These are phyloP conservation scores for Ptilorrhoa leucosticta DNA, from an alignment of 2,113 vertebrate genomes.

Conservation along the genomic window DNA sequence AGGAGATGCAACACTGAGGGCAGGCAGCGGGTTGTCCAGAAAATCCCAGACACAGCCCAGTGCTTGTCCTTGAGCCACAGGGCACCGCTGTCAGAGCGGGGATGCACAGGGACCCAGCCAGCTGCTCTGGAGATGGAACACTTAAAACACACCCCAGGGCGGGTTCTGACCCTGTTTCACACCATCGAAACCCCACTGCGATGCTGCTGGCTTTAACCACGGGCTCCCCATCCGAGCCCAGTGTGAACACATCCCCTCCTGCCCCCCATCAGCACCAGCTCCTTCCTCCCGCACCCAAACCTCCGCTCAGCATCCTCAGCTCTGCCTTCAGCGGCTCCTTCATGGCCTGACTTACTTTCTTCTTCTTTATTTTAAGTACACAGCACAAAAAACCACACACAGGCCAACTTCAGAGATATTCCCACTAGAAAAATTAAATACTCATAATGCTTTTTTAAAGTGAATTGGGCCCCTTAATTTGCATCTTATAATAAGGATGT, in stretches of 20 bases:
- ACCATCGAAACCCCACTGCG: neutral
- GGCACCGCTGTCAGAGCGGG: neutral
- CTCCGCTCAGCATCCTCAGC: neutral
- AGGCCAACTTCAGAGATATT: conserved; percentile 77
- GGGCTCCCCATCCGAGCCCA: neutral
- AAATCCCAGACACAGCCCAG: neutral
- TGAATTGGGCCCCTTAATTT: conserved; percentile 81
- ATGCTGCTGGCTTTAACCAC: neutral
- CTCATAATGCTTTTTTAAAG: conserved; percentile 81
- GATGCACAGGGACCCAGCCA: neutral
- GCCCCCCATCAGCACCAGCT: neutral
- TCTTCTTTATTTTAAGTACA: conserved; percentile 56
- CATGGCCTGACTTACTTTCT: neutral
- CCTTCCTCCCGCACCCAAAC: neutral
- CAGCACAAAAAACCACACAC: conserved; percentile 29
- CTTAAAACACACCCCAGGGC: neutral
- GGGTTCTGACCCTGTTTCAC: neutral
- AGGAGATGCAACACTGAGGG: neutral
- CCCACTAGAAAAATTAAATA: conserved; percentile 84
- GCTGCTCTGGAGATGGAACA: neutral
- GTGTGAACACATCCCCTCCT: neutral
- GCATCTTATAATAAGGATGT: conserved; percentile 84
- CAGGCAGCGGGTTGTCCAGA: neutral
- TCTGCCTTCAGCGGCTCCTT: conserved; percentile 41
- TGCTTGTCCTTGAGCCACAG: neutral